Evolutionary conservation across 2,888 invertebrate species (phyloP), one percentile per base, ranked within the genome.

Genomic region (Philopedon plagiatum): DNA sequence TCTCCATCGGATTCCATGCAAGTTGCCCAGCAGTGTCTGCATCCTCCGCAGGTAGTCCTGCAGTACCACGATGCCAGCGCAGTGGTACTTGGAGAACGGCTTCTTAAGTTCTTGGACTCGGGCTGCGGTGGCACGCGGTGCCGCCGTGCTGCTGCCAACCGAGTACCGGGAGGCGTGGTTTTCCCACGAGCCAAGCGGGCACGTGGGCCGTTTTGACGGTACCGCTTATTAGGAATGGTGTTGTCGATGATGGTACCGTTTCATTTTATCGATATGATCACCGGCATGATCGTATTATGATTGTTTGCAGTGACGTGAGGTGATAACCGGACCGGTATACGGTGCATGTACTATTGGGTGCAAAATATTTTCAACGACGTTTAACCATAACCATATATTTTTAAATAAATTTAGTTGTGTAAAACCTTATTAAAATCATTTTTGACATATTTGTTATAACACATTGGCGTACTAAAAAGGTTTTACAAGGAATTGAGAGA

Each of bases 161-260:
- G 34, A 65, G 51, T 54, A 46, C 51, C 46, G 19, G 69, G 60
- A 79, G 83, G 83, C 82, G 83, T 82, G 81, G 83, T 80, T 83
- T 84, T 84, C 84, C 84, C 84, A 84, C 84, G 83, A 83, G 82
- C 82, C 83, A 82, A 82, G 82, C 82, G 81, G 82, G 82, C 83
- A 81, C 82, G 81, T 83, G 79, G 84, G 85, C 84, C 84, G 85
- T 86, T 85, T 87, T 84, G 85, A 86, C 87, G 78, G 76, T 75
- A 70, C 76, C 74, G 74, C 71, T 71, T 60, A 67, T 60, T 75
- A 78, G 65, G 49, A 23, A 68, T 73, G 73, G 19, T 57, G 41
- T 34, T 3, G 34, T 29, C 39, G 34, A 23, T 19, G n/a, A n/a
- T 8, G 23, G 7, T 29, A 37, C 21, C 37, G 15, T 34, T 63